Evolutionary conservation across 2,888 invertebrate genomes (phyloP).

Genomic region (Camponotus fellah): DNA sequence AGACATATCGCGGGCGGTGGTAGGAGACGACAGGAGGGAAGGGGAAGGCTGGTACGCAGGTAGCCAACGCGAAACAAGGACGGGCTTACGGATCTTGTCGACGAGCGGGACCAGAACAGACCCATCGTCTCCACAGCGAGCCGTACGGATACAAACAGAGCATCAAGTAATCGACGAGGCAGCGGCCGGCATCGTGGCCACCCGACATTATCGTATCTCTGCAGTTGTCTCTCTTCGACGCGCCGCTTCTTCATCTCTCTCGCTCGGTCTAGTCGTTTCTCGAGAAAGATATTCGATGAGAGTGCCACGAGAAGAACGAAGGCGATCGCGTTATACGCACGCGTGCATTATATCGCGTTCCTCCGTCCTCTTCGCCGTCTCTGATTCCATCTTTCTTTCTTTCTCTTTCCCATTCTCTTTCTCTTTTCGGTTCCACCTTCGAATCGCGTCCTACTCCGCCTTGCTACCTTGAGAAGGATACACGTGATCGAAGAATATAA

Average conservation of each 20-base stretch:
- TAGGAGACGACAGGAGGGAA: slow-evolving; percentile 55
- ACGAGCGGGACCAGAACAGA: slow-evolving; percentile 47
- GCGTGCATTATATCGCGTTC: slow-evolving; percentile 62
- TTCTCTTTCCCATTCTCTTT: slow-evolving; percentile 2
- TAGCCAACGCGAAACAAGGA: slow-evolving; percentile 74
- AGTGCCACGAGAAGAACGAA: slow-evolving; percentile 57
- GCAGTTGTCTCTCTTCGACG: slow-evolving; percentile 54
- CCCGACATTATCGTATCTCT: slow-evolving; percentile 80
- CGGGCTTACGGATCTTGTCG: slow-evolving; percentile 39
- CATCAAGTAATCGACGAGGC: slow-evolving; percentile 82
- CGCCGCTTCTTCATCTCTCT: slow-evolving; percentile 40
- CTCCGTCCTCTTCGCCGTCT: slow-evolving; percentile 37
- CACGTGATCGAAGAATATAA: slow-evolving; percentile 42
- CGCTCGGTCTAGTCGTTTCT: slow-evolving; percentile 62
- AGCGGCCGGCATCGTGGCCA: slow-evolving; percentile 76
- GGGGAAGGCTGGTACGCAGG: slow-evolving; percentile 75
- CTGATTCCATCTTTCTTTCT: slow-evolving; percentile 11
- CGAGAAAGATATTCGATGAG: slow-evolving; percentile 65
- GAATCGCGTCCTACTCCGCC: slow-evolving; percentile 46
- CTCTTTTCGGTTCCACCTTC: slow-evolving; percentile 36
- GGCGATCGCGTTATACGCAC: slow-evolving; percentile 58
- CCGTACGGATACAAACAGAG: slow-evolving; percentile 79
- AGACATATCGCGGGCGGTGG: slow-evolving; percentile 32
- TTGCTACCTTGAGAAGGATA: slow-evolving; percentile 79
- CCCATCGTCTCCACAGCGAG: slow-evolving; percentile 63